A percentile compares a stretch with the other conserved stretches of the same genome.
Conservation (phyloP, 2,113 vertebrate genomes). For the Spea bombifrons region DNA sequence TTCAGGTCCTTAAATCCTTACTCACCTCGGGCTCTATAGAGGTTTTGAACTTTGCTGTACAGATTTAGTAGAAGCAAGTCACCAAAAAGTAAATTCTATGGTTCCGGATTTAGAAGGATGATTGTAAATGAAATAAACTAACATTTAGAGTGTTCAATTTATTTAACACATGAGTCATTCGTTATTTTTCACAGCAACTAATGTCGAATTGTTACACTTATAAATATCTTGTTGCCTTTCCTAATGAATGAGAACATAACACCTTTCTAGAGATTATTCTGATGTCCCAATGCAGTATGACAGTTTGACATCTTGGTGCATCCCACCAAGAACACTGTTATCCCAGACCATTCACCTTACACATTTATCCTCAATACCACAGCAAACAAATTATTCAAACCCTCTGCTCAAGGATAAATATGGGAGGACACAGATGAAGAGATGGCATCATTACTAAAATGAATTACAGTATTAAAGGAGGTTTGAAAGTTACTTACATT, state of each 20-base stretch:
- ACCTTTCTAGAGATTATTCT: neutral
- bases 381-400: constrained; percentile 6
- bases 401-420: constrained; percentile 4
- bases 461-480: neutral
- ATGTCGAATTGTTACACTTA: neutral
- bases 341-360: constrained; percentile 20
- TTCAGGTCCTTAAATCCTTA: too few relatives aligned
- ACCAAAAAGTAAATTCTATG: too few relatives aligned
- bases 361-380: neutral
- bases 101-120: too few relatives aligned
- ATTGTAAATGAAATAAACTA: too few relatives aligned
- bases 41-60: too few relatives aligned
- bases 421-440: neutral
- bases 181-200: neutral
- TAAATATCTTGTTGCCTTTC: neutral
- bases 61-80: too few relatives aligned
- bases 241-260: neutral
- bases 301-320: neutral
- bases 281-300: neutral
- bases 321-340: neutral
- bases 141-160: neutral
- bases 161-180: neutral
- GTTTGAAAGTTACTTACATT: neutral
- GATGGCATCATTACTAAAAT: constrained; percentile 6
- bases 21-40: too few relatives aligned